Conservation (phyloP, 35 echinoderm and acorn worm genomes). For the Apostichopus californicus region DNA sequence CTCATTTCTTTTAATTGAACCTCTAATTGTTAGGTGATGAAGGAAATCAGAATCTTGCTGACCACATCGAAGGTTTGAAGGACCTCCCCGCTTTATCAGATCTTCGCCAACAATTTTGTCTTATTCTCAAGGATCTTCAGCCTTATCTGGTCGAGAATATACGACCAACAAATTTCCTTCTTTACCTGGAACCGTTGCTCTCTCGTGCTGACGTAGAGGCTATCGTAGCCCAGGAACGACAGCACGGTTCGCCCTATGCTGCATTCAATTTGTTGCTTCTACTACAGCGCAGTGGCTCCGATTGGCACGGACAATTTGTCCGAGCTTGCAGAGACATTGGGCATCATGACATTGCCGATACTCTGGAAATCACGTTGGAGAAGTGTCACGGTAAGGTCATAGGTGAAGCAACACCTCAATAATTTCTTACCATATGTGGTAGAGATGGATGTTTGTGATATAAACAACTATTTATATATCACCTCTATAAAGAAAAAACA, state of each 20-base stretch:
- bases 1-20: neutral
- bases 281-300: constrained; percentile 31
- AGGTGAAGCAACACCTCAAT: too few relatives aligned
- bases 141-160: neutral
- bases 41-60: constrained; percentile 22
- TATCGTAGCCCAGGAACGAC: neutral
- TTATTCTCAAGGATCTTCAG: neutral
- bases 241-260: neutral
- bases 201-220: neutral
- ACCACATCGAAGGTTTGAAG: constrained; percentile 26
- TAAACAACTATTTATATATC: too few relatives aligned
- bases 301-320: constrained; percentile 14
- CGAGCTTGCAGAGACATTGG: neutral
- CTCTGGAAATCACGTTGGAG: constrained; percentile 10
- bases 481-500: too few relatives aligned
- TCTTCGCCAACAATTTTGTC: constrained; percentile 5
- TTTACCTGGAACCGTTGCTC: neutral
- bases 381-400: neutral
- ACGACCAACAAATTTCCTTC: neutral
- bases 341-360: neutral
- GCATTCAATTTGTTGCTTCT: constrained; percentile 25
- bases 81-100: neutral
- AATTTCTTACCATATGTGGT: too few relatives aligned
- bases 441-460: too few relatives aligned
- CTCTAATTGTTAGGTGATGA: neutral